Evolutionary conservation across 2,113 vertebrate species (phyloP).

Genomic region (Zingel zingel): DNA sequence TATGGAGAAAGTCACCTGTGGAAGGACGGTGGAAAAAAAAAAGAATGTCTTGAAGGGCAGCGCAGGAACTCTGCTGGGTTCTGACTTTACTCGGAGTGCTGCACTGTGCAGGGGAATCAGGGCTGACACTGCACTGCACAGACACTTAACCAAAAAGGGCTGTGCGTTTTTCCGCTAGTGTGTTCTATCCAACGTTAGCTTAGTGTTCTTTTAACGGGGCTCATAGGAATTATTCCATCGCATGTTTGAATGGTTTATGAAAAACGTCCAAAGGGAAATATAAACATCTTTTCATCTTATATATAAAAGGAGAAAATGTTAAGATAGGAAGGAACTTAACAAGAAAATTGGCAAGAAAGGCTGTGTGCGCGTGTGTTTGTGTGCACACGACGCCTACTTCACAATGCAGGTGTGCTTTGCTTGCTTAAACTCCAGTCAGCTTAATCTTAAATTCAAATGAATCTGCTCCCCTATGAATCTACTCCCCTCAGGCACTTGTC

Average conservation of each 20-base stretch:
- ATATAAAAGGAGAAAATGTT: constrained; percentile 43
- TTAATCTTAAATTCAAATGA: constrained; percentile 72
- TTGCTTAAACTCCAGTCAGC: constrained; percentile 61
- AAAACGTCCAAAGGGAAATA: constrained; percentile 31
- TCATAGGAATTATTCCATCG: constrained; percentile 27
- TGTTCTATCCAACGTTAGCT: constrained; percentile 10
- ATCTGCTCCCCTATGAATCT: constrained; percentile 49
- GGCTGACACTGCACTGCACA: constrained; percentile 11
- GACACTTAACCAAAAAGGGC: not conserved
- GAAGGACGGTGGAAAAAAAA: constrained; percentile 49
- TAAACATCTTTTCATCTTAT: constrained; percentile 47
- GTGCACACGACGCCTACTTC: not conserved
- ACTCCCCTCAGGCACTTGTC: constrained; percentile 55
- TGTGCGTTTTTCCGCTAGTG: not conserved
- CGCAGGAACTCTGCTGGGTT: constrained; percentile 36
- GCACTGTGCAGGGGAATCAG: not conserved
- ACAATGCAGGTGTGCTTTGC: constrained; percentile 56
- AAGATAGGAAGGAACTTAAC: constrained; percentile 28
- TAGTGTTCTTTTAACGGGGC: constrained; percentile 32
- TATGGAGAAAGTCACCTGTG: constrained; percentile 73
- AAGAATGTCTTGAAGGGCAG: constrained; percentile 54
- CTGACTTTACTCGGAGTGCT: constrained; percentile 5
- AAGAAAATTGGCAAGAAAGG: not conserved
- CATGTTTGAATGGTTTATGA: constrained; percentile 46
- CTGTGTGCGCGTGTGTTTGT: not conserved